Base-by-base conservation (phyloP, 2,797 vertebrate genomes). In the Acipenser transmontanus region DNA sequence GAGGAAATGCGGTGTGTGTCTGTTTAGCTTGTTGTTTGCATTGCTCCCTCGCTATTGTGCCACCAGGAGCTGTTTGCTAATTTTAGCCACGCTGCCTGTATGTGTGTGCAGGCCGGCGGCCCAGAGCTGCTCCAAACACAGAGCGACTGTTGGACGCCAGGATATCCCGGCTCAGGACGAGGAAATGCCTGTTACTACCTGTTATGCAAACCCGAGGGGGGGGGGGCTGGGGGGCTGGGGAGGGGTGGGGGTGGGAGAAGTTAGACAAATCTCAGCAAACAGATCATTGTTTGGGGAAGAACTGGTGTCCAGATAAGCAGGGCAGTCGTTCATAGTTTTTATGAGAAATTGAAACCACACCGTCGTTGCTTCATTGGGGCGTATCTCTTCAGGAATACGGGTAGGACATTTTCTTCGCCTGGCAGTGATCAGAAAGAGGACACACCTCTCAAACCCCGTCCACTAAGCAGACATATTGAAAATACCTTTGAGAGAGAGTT, bases 131-230 rank as follows among this genome's bases (percentile, higher is more conserved):
- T 91, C 90, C 80, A 87, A 89, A 89, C 89, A 65, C 80, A 79
- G 82, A 93, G 93, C 93, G 97, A 96, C 97, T 93, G 92, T 78
- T 88, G 91, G 97, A 95, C 97, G 96, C 96, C 97, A 98, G 97
- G 97, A 99, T 96, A 95, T 99, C 96, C 97, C 92, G 94, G 87
- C 85, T 90, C 94, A 95, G 96, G 93, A 96, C 91, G 74, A 95
- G 96, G 96, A 98, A 98, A 95, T 95, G 96, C 94, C 94, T 97
- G 94, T 91, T 92, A 93, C 94, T 96, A 98, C 97, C 97, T 98
- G 96, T 98, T 96, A 96, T 95, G 94, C 92, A 96, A 95, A 95
- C 83, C 89, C 49, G 47, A 52, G 50, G 56, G 66, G 56, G 61
- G 69, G 59, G 69, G 77, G n/a, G n/a, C n/a, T n/a, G 56, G 66